Evolutionary conservation across 1,140 invertebrate genomes (phyloP), one percentile per base, ranked within the genome.

Genomic region (Caenorhabditis briggsae): DNA sequence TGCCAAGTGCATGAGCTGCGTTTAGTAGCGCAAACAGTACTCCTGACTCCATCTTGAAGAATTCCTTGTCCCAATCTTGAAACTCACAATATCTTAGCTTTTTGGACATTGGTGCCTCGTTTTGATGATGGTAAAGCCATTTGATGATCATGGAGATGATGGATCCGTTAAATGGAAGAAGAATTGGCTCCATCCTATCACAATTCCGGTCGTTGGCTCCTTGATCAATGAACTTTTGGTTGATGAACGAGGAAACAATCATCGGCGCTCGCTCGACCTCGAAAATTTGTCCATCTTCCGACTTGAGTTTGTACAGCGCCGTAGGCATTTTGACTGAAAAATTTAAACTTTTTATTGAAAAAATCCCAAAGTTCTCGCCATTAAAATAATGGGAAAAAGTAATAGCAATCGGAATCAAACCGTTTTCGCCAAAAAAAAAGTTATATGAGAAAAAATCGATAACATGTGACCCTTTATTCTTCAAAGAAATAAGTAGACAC

Each of bases 221-320:
- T 18, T 23, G 8, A 23, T 53, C 70, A 53, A 78, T 78, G 46
- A 78, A 50, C 70, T 50, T 78, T 41, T 50, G n/a, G 46, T 70
- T 70, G 64, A 70, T 70, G 23, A 46, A 70, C 18, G 64, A 6
- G 0, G 33, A 70, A n/a, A 46, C 43, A 46, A 46, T 70, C 41
- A 70, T 43, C 18, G 41, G 64, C 9, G 5, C 20, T 5, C 64
- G n/a, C 18, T 70, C 64, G 11, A 70, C 64, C 16, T 46, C 8
- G 18, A 70, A 43, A 3, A 70, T 46, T 23, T 78, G 70, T 12
- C 70, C 70, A 50, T 78, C 70, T 23, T 78, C 70, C 9, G 70
- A 50, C 11, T 53, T 78, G 20, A 78, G 23, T 23, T 78, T 78
- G 70, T 70, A 70, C 64, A 70, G 46, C 2, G 64, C 11, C 16